Evolutionary conservation across 2,113 vertebrate species (phyloP).

Genomic region (Heliornis fulica): DNA sequence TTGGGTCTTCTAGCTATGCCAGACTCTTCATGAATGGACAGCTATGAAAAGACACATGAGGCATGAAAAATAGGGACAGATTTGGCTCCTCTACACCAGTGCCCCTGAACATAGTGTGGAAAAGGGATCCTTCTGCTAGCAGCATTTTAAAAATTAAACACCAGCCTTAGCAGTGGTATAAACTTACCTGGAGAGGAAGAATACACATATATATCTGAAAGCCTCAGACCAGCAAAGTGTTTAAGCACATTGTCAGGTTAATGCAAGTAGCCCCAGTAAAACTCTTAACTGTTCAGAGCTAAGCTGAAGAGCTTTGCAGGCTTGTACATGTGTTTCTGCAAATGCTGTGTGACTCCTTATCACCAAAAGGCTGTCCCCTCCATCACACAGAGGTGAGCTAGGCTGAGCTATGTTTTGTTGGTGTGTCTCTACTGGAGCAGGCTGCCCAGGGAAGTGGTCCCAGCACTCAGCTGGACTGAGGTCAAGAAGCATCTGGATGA

Average conservation of each 20-base stretch:
- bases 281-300: neutral
- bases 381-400: neutral
- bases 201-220: neutral
- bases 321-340: neutral
- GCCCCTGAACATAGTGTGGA: accelerated
- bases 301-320: neutral
- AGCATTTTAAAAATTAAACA: neutral
- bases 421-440: too few relatives aligned
- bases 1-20: neutral
- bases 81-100: neutral
- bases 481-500: too few relatives aligned
- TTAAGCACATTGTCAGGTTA: neutral
- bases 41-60: too few relatives aligned
- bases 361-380: neutral
- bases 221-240: neutral
- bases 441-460: too few relatives aligned
- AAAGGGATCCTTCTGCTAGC: neutral
- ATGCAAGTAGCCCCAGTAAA: neutral
- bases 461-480: too few relatives aligned
- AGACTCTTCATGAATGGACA: too few relatives aligned
- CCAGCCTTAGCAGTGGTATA: neutral
- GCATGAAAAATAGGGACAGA: neutral
- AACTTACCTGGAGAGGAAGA: neutral
- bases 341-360: neutral
- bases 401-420: neutral